Base-by-base conservation (phyloP, 2,113 vertebrate genomes). In the Boleophthalmus pectinirostris region DNA sequence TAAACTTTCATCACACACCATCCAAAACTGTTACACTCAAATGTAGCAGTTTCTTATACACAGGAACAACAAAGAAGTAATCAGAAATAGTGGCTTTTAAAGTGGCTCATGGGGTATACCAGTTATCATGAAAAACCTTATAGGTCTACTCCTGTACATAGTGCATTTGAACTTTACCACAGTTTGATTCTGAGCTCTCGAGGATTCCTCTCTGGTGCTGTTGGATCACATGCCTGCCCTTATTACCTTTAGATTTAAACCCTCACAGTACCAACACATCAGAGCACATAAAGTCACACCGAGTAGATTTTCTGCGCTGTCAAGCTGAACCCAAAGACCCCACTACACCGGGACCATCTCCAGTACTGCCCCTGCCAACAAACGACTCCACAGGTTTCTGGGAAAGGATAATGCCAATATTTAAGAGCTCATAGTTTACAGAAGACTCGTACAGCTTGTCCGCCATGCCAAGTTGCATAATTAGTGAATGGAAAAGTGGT, bases 401-500 rank as follows among this genome's bases (percentile, higher is more conserved):
- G 13, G 3, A 5, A 8, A 72, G 66, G 33, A 75, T 65, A 53
- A 69, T 35, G 64, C 45, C 43, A 24, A 54, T 64, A 51, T 75
- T 61, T 24, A 63, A 61, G 43, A 3, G 51, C 18, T 43, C 56
- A 63, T 21, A 18, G 68, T 29, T 46, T 45, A 23, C 69, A 68
- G 51, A 20, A 20, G 33, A 20, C 29, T 64, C 69, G 45, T 75
- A 74, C 66, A 69, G 11, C 43, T 13, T 33, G n/a, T 68, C 11
- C 49, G 54, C 25, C 45, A 10, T 61, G 66, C 69, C 69, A 61
- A 75, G 68, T 77, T 79, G 67, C 82, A 71, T 80, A 83, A 89
- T 77, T 68, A 75, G 60, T 35, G 38, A 49, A 33, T 47, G 76
- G 74, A 87, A 87, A 89, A 72, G 51, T 88, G 0, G 68, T 82